Percentiles rank a stretch among this genome's conserved stretches.
phyloP scores from a whole-genome alignment of 2,888 invertebrate species.

The Sycophila texana region DNA sequence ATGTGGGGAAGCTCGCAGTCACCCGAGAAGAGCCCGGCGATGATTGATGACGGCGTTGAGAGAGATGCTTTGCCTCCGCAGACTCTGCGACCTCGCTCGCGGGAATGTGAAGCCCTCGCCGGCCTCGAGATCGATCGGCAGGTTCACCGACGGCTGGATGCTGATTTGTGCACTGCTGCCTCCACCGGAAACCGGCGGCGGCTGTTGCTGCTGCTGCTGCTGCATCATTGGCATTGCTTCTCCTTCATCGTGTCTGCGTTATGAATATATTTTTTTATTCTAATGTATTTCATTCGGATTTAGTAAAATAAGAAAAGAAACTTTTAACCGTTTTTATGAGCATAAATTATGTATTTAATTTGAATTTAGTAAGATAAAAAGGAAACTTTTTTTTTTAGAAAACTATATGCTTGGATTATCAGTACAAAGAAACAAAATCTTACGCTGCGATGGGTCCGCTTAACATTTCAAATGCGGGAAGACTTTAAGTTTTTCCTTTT shows the following conservation, averaged over 20 bases:
- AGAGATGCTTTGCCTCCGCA: conserved; percentile 68
- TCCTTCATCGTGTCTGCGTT: background rate
- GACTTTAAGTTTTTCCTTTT: too few relatives aligned
- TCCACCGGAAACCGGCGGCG: conserved; percentile 8
- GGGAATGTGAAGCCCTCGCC: conserved; percentile 60
- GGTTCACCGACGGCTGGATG: background rate
- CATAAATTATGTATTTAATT: too few relatives aligned
- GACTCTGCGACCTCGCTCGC: conserved; percentile 64
- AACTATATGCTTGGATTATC: too few relatives aligned
- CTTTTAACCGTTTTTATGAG: too few relatives aligned
- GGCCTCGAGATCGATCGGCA: conserved; percentile 65
- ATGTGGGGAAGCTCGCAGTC: conserved; percentile 32
- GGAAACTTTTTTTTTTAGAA: too few relatives aligned
- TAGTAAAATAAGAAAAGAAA: too few relatives aligned
- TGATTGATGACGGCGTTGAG: conserved; percentile 71
- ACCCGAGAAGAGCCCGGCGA: conserved; percentile 69
- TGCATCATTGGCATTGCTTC: background rate
- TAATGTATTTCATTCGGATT: too few relatives aligned
- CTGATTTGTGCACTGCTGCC: background rate
- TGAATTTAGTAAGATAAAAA: too few relatives aligned
- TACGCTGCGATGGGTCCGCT: too few relatives aligned
- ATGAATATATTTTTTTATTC: too few relatives aligned
- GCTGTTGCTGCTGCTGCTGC: conserved; percentile 21
- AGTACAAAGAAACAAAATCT: too few relatives aligned
- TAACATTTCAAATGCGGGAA: too few relatives aligned